Evolutionary conservation across 2,888 invertebrate species (phyloP).

Genomic region (Lampropteryx suffumata): DNA sequence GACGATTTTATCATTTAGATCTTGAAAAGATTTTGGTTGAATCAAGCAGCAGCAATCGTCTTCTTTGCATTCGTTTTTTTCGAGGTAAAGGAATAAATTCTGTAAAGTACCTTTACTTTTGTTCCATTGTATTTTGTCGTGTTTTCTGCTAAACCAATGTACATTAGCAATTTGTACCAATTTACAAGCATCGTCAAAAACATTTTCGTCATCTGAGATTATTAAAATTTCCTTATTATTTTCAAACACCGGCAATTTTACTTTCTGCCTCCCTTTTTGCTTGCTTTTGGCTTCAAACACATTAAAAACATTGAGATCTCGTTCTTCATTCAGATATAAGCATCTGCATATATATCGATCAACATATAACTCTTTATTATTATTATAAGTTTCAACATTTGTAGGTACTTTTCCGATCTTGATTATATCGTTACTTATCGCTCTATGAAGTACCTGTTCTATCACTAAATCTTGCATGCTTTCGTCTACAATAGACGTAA

Average conservation of each 20-base stretch:
- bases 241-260: neutral
- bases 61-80: neutral
- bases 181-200: neutral
- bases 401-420: conserved; percentile 8
- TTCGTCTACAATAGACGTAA: neutral
- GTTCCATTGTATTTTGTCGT: neutral
- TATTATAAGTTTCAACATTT: neutral
- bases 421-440: neutral
- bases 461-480: neutral
- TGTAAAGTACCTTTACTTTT: conserved; percentile 3
- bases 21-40: conserved; percentile 1
- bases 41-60: neutral
- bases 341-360: conserved; percentile 4
- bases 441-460: neutral
- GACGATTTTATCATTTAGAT: conserved; percentile 26
- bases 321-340: neutral
- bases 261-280: neutral
- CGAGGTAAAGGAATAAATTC: neutral
- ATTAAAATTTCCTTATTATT: neutral
- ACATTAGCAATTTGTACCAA: neutral
- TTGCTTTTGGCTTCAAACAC: neutral
- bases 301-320: neutral
- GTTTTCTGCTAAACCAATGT: conserved; percentile 4
- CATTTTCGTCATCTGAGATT: neutral
- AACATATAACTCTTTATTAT: neutral